Base-by-base conservation (phyloP, 2,113 vertebrate genomes). In the Nannobrachium achirus region DNA sequence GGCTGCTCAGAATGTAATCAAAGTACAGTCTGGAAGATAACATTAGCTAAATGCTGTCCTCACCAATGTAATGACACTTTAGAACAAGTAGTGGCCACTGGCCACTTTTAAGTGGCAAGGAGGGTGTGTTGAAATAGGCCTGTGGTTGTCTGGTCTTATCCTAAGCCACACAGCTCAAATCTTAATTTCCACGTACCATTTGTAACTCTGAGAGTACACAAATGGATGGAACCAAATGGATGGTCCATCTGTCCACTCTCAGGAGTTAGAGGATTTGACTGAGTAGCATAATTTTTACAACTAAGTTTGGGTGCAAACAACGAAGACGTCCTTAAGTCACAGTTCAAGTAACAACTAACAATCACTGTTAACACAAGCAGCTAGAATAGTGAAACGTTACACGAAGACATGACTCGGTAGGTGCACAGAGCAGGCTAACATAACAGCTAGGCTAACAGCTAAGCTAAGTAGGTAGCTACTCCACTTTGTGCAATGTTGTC, bases 61-160 rank as follows among this genome's bases (percentile, higher is more conserved):
- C 4, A 39, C 33, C 7, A 33, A 53, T 61, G 67, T 16, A 78
- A 62, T 10, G 65, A 44, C 70, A 82, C 50, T 87, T 79, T 41
- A 60, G 44, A 73, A 67, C 55, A 61, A 71, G 63, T 73, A 69
- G 64, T 39, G 69, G 66, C 64, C 75, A 80, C 74, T 39, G 69
- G 66, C 64, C 75, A 80, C 74, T 86, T 76, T 80, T 52, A 83
- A 80, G 84, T 85, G 77, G 25, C 25, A 33, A 33, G 78, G 82
- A 88, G 86, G 84, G 87, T 87, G 87, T 87, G 87, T 88, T 88
- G 78, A 42, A 46, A 66, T 64, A 77, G 88, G 87, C 86, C 88
- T 77, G 55, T 75, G 74, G 66, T 71, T 71, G 25, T 61, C 56
- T 75, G 62, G 25, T 33, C 25, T 33, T 33, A 33, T 33, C 25